These are phyloP conservation scores for Drosophila nasuta DNA, from an alignment of 1,140 invertebrate species.

Conservation along the genomic window DNA sequence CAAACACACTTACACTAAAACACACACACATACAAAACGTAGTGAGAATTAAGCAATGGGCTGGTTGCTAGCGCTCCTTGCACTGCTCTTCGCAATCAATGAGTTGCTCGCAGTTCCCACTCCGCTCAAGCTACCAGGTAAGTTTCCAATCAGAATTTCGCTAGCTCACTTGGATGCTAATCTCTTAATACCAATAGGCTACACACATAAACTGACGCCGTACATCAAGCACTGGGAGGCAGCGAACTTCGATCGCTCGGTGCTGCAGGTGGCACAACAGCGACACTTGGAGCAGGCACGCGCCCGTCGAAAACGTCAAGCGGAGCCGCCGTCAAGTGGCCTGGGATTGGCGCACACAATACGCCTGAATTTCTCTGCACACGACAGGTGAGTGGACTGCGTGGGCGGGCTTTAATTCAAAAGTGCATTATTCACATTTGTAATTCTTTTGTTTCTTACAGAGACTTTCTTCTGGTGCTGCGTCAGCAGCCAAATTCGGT, in stretches of 20 bases:
- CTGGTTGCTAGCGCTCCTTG: constrained; percentile 76
- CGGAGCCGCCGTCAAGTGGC: constrained; percentile 63
- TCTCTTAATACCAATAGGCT: constrained; percentile 54
- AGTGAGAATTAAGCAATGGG: constrained; percentile 65
- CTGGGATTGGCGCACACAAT: constrained; percentile 81
- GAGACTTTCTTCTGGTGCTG: constrained; percentile 91
- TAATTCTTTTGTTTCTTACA: constrained; percentile 85
- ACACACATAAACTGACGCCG: constrained; percentile 80
- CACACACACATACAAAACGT: constrained; percentile 14
- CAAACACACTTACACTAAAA: constrained; percentile 22
- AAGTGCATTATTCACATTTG: constrained; percentile 14
- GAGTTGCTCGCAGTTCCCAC: constrained; percentile 77
- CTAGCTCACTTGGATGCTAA: background rate
- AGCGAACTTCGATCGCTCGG: constrained; percentile 78
- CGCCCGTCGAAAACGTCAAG: constrained; percentile 77
- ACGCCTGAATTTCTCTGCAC: constrained; percentile 83
- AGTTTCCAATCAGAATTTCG: constrained; percentile 39
- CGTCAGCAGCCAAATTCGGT: constrained; percentile 89
- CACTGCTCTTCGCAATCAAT: constrained; percentile 71
- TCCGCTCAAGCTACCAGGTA: constrained; percentile 79
- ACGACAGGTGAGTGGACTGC: constrained; percentile 78
- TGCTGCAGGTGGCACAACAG: constrained; percentile 76
- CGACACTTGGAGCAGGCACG: constrained; percentile 80
- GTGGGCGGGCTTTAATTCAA: constrained; percentile 6
- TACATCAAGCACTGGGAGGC: constrained; percentile 84